Evolutionary conservation across 2,888 invertebrate genomes (phyloP).

Genomic region (Andrena trimmerana): DNA sequence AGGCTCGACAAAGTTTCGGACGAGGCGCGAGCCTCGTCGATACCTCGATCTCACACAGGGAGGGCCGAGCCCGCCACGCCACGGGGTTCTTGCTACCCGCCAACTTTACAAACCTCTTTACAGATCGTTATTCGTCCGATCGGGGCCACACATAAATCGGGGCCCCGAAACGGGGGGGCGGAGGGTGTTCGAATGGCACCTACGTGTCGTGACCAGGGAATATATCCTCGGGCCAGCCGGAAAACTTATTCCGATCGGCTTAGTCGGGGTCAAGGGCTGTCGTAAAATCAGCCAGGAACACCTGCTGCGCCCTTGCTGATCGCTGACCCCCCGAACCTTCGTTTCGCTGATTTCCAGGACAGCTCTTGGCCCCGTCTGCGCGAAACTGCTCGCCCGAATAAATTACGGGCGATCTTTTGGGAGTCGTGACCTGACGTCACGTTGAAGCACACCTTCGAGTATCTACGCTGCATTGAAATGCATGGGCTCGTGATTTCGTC

Average conservation of each 20-base stretch:
- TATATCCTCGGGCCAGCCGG: conserved; percentile 58
- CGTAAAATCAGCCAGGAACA: conserved; percentile 80
- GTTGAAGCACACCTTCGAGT: background rate
- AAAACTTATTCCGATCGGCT: conserved; percentile 79
- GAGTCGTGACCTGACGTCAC: background rate
- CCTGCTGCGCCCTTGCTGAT: conserved; percentile 75
- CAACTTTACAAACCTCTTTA: conserved; percentile 84
- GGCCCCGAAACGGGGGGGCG: conserved; percentile 32
- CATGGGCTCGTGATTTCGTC: no score
- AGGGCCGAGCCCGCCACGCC: conserved; percentile 73
- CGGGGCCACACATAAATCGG: conserved; percentile 83
- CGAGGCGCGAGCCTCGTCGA: conserved; percentile 62
- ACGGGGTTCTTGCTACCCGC: conserved; percentile 81
- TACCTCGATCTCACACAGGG: conserved; percentile 70
- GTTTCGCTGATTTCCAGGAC: conserved; percentile 53
- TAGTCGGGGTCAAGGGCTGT: conserved; percentile 77
- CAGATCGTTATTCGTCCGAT: conserved; percentile 83
- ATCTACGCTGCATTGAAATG: no score
- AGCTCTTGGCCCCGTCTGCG: conserved; percentile 7
- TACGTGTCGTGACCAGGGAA: conserved; percentile 55
- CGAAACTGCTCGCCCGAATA: background rate
- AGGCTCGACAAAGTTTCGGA: conserved; percentile 64
- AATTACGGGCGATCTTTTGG: conserved; percentile 21
- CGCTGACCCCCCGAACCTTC: conserved; percentile 31
- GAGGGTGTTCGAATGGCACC: conserved; percentile 17